These are phyloP conservation scores for Epinephelus moara DNA, from an alignment of 2,113 vertebrate species.

Conservation along the genomic window DNA sequence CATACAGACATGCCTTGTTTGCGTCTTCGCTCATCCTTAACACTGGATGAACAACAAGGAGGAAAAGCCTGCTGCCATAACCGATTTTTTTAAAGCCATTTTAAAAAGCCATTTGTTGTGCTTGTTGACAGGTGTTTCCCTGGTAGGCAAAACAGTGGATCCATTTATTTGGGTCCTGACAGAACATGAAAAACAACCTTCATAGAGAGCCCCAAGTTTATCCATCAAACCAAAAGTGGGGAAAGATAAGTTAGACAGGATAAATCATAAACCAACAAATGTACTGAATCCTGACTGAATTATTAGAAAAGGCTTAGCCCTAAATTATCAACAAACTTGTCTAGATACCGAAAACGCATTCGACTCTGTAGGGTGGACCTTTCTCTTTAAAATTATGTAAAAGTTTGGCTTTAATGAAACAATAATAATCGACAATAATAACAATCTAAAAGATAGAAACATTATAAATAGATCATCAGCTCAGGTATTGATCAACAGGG, in stretches of 20 bases:
- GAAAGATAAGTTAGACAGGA: neutral
- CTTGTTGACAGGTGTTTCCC: neutral
- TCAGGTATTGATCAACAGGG: too few species aligned
- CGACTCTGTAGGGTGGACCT: too few species aligned
- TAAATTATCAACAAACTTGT: too few species aligned
- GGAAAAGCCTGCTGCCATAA: neutral
- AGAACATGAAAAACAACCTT: neutral
- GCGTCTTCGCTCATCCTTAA: constrained; percentile 39
- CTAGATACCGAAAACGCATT: too few species aligned
- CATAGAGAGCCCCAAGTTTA: neutral
- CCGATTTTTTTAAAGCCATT: neutral
- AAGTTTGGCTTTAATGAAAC: too few species aligned
- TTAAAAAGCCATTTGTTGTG: neutral
- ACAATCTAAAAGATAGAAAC: too few species aligned
- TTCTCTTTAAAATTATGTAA: too few species aligned
- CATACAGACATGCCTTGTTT: constrained; percentile 30
- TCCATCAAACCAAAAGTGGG: neutral
- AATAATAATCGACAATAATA: too few species aligned
- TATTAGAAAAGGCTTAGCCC: neutral
- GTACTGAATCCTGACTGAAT: neutral
- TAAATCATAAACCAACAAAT: neutral
- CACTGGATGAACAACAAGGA: constrained; percentile 2
- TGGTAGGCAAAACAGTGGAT: neutral
- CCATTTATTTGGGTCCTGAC: neutral
- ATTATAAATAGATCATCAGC: too few species aligned